These are phyloP conservation scores for Lepus townsendii DNA, from an alignment of 2,797 vertebrate genomes.

Conservation along the genomic window DNA sequence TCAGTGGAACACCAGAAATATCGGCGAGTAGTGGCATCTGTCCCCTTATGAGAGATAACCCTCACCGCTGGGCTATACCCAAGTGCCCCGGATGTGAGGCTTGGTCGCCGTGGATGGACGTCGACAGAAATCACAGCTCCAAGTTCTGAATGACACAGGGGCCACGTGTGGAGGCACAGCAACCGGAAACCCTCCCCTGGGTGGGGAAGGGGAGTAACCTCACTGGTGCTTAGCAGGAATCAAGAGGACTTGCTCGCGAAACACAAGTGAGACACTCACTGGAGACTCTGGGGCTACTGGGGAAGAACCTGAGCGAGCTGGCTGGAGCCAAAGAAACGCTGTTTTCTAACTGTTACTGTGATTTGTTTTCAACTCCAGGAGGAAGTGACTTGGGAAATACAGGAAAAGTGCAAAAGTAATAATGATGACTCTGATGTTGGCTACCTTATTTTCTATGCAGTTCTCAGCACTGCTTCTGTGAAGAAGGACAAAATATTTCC, in stretches of 20 bases:
- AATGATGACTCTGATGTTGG: slow-evolving; percentile 18
- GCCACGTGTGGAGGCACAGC: neutral
- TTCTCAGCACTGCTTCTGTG: neutral
- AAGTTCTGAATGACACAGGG: neutral
- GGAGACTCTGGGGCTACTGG: neutral
- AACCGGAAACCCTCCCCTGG: neutral
- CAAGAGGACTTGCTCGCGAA: neutral
- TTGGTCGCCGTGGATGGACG: neutral
- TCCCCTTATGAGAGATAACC: neutral
- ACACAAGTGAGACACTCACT: neutral
- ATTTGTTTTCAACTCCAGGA: slow-evolving; percentile 45
- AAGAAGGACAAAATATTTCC: slow-evolving; percentile 71
- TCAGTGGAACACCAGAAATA: neutral
- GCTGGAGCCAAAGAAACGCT: neutral
- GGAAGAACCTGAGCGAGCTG: neutral
- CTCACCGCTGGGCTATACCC: neutral
- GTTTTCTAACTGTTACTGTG: neutral
- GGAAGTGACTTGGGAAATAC: slow-evolving; percentile 35
- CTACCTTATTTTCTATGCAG: slow-evolving; percentile 38
- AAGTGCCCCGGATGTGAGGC: neutral
- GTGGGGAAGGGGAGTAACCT: neutral
- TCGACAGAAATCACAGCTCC: neutral
- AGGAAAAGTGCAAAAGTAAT: neutral
- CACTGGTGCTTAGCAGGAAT: neutral
- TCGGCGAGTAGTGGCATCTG: neutral